These are phyloP conservation scores for Arion vulgaris DNA, from an alignment of 1,140 invertebrate species.

Conservation along the genomic window DNA sequence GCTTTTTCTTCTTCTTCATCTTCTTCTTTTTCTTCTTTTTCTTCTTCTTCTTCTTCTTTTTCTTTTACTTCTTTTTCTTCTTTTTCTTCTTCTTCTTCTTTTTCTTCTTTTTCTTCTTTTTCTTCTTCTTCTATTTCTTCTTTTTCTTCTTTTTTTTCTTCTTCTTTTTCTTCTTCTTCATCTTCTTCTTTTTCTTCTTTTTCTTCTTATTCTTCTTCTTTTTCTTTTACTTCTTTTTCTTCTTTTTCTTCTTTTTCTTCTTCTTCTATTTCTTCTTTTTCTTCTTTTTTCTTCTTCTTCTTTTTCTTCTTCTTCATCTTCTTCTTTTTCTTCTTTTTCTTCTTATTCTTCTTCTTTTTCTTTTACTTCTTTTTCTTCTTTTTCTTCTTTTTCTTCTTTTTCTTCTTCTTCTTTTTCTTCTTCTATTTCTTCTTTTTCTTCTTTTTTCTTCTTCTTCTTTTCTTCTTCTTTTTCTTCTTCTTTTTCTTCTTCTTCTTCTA, in stretches of 20 bases:
- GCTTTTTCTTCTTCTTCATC: background rate
- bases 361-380: background rate
- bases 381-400: background rate
- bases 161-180: background rate
- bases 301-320: slow-evolving; percentile 8
- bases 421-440: no score
- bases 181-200: background rate
- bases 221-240: background rate
- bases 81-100: background rate
- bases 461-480: no score
- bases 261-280: background rate
- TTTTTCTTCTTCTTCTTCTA: no score
- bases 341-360: slow-evolving; percentile 1
- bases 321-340: slow-evolving; percentile 5
- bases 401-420: background rate
- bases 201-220: background rate
- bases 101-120: slow-evolving; percentile 1
- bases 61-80: background rate
- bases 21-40: background rate
- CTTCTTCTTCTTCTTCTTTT: background rate
- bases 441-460: no score
- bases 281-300: background rate
- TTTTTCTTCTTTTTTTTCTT: background rate
- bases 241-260: background rate
- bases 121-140: no score